phyloP scores from a whole-genome alignment of 2,888 invertebrate genomes.

The Chelonus formosanus region DNA sequence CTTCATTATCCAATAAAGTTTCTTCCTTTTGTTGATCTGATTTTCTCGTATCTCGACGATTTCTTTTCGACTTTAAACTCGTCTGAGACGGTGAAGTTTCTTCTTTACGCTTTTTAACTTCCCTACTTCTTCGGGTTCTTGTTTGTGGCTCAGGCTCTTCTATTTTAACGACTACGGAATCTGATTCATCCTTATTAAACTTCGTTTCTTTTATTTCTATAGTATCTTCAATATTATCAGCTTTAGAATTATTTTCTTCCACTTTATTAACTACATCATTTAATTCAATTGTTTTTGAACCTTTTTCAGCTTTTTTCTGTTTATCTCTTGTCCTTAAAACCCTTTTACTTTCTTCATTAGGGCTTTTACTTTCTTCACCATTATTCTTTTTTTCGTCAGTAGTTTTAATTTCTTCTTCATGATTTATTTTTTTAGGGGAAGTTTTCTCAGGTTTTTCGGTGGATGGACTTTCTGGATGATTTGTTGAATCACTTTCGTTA shows the following conservation, averaged over 20 bases:
- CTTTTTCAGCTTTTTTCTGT: conserved; percentile 46
- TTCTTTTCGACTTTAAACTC: conserved; percentile 46
- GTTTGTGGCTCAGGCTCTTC: conserved; percentile 46
- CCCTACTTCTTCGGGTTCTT: conserved; percentile 55
- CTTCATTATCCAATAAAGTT: conserved; percentile 59
- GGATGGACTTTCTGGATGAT: too few species aligned
- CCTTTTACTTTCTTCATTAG: conserved; percentile 51
- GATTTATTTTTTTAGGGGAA: too few species aligned
- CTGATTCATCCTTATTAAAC: conserved; percentile 53
- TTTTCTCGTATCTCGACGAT: conserved; percentile 46
- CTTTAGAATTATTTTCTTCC: not conserved
- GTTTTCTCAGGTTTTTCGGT: too few species aligned
- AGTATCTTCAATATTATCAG: conserved; percentile 30
- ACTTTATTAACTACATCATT: not conserved
- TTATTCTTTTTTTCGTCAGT: not conserved
- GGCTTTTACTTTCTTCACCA: not conserved
- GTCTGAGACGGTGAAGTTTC: conserved; percentile 39
- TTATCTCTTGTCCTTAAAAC: conserved; percentile 55
- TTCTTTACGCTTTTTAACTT: conserved; percentile 54
- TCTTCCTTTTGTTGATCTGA: conserved; percentile 59
- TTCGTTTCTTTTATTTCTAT: conserved; percentile 29
- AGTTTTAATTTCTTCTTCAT: too few species aligned
- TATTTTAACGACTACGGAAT: conserved; percentile 52
- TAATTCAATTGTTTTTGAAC: not conserved
- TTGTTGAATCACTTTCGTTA: too few species aligned